Evolutionary conservation across 2,797 vertebrate species (phyloP).

Genomic region (Coracias cyanogaster): DNA sequence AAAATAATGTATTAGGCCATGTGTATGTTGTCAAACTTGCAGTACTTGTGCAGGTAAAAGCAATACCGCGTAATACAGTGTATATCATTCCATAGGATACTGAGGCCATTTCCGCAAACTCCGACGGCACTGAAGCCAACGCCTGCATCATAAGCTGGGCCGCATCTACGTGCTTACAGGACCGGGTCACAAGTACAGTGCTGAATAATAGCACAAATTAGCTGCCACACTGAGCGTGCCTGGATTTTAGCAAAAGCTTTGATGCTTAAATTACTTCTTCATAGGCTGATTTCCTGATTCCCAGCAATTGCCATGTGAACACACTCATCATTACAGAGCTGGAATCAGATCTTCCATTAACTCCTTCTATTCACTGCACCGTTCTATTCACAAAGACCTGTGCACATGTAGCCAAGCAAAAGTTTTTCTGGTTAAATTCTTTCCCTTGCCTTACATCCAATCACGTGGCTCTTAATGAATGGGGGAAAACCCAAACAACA

Average conservation of each 20-base stretch:
- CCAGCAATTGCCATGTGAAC: neutral
- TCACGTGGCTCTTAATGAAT: neutral
- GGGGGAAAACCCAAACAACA: neutral
- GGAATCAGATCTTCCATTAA: conserved; percentile 17
- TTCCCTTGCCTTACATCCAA: neutral
- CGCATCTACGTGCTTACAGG: rapidly evolving
- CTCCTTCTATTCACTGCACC: neutral
- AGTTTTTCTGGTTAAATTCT: neutral
- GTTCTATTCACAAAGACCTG: neutral
- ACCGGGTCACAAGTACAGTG: neutral
- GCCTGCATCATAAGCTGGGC: neutral
- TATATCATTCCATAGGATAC: neutral
- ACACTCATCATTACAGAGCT: neutral
- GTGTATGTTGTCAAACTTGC: neutral
- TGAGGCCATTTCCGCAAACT: rapidly evolving
- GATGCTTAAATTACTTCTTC: conserved; percentile 44
- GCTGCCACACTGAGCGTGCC: neutral
- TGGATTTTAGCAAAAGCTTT: conserved; percentile 7
- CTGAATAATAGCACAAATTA: neutral
- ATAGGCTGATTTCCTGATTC: neutral
- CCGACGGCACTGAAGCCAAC: neutral
- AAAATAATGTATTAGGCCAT: neutral
- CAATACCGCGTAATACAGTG: neutral
- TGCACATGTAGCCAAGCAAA: rapidly evolving
- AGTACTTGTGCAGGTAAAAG: neutral